A percentile compares a stretch with the other conserved stretches of the same genome.
Evolutionary conservation across 2,888 invertebrate genomes (phyloP).

Genomic region (Patella pellucida): DNA sequence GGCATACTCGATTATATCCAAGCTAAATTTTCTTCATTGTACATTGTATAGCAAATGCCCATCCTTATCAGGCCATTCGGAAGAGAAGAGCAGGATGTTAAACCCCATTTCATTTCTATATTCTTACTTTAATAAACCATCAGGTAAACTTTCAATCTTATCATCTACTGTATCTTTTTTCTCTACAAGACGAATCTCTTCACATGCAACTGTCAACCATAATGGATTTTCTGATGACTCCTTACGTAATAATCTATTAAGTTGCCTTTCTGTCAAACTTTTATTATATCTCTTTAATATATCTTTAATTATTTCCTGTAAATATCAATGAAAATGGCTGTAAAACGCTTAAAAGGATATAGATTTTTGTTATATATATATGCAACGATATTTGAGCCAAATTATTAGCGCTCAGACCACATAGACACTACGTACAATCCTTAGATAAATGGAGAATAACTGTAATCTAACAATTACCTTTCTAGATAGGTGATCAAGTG

Average conservation of each 20-base stretch:
- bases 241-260: constrained; percentile 58
- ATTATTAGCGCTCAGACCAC: too few species aligned
- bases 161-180: constrained; percentile 54
- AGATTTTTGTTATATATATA: too few species aligned
- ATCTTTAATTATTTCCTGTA: constrained; percentile 59
- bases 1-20: too few species aligned
- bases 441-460: not conserved
- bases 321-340: not conserved
- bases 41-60: too few species aligned
- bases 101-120: not conserved
- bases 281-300: constrained; percentile 58
- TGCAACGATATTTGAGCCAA: too few species aligned
- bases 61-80: too few species aligned
- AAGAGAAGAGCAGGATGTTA: not conserved
- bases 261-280: constrained; percentile 56
- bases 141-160: constrained; percentile 63
- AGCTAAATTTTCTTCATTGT: too few species aligned
- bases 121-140: constrained; percentile 66
- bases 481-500: constrained; percentile 57
- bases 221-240: constrained; percentile 66
- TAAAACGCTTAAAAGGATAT: too few species aligned
- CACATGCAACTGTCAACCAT: constrained; percentile 70
- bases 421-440: too few species aligned
- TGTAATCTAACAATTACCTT: constrained; percentile 42
- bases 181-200: constrained; percentile 63